phyloP scores from a whole-genome alignment of 2,888 invertebrate species.

The Galeopsomyia nigrocyanea region DNA sequence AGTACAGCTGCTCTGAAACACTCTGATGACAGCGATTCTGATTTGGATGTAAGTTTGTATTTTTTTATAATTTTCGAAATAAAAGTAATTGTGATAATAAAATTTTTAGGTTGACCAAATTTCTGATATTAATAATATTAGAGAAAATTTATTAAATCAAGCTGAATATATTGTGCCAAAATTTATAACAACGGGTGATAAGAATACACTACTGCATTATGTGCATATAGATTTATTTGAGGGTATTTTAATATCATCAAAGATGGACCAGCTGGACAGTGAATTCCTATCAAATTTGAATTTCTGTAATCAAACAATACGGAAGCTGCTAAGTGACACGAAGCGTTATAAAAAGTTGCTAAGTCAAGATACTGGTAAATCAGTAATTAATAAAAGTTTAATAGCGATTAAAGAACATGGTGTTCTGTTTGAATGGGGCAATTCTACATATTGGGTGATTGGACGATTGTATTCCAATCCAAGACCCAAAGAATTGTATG shows the following conservation, averaged over 20 bases:
- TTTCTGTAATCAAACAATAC: slow-evolving; percentile 79
- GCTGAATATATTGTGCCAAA: slow-evolving; percentile 75
- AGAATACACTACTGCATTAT: slow-evolving; percentile 83
- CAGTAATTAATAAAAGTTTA: slow-evolving; percentile 79
- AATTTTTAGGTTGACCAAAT: slow-evolving; percentile 75
- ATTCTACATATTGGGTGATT: slow-evolving; percentile 82
- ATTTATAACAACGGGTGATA: slow-evolving; percentile 77
- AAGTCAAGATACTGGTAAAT: slow-evolving; percentile 69
- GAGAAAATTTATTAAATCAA: slow-evolving; percentile 80
- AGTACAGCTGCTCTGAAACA: slow-evolving; percentile 69
- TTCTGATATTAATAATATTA: slow-evolving; percentile 79
- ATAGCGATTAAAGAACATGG: slow-evolving; percentile 89
- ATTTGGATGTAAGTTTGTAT: slow-evolving; percentile 74
- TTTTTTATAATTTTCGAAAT: slow-evolving; percentile 3
- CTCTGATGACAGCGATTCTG: slow-evolving; percentile 82
- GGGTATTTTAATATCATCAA: slow-evolving; percentile 77
- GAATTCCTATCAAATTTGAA: slow-evolving; percentile 81
- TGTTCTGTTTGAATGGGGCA: slow-evolving; percentile 79
- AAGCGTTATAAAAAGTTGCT: slow-evolving; percentile 75
- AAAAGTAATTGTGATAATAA: neutral
- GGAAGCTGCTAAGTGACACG: slow-evolving; percentile 79
- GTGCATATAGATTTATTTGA: slow-evolving; percentile 80
- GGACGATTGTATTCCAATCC: slow-evolving; percentile 85
- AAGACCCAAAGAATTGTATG: slow-evolving; percentile 83
- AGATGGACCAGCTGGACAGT: slow-evolving; percentile 68